Conservation (phyloP, 2,888 invertebrate species). For the Eristalis intricaria region DNA sequence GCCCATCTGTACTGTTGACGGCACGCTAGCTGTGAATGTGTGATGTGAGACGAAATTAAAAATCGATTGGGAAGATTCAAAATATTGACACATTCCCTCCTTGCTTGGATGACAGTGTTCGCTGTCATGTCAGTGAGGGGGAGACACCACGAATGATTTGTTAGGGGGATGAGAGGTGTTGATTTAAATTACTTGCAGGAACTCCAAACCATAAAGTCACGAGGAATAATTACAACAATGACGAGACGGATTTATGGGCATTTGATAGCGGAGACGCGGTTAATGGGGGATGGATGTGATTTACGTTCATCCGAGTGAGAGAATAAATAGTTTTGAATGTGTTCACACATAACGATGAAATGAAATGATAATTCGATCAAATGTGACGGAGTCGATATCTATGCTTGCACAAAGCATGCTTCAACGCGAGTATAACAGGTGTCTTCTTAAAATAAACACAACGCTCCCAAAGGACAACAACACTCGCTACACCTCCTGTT, state of each 20-base stretch:
- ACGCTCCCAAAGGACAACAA: slow-evolving; percentile 8
- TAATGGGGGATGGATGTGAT: slow-evolving; percentile 11
- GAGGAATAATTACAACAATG: slow-evolving; percentile 25
- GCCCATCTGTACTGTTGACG: slow-evolving; percentile 45
- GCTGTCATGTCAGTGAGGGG: slow-evolving; percentile 4
- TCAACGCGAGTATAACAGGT: background rate
- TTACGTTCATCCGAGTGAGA: slow-evolving; percentile 1
- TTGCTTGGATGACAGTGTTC: slow-evolving; percentile 16
- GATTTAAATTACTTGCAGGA: slow-evolving; percentile 43
- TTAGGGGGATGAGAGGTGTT: slow-evolving; percentile 44
- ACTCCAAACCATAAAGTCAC: slow-evolving; percentile 25
- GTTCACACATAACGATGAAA: background rate
- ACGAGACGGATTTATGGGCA: slow-evolving; percentile 39
- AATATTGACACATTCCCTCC: slow-evolving; percentile 50
- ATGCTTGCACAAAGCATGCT: background rate
- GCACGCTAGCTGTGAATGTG: slow-evolving; percentile 3
- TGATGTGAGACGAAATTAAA: slow-evolving; percentile 50
- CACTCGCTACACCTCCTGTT: background rate
- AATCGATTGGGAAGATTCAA: slow-evolving; percentile 52
- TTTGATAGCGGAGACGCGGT: slow-evolving; percentile 33
- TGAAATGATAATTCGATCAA: too few species aligned
- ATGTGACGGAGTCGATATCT: background rate
- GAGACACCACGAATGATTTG: slow-evolving; percentile 38
- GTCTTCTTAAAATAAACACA: slow-evolving; percentile 1
- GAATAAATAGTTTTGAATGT: background rate